phyloP scores from a whole-genome alignment of 1,140 invertebrate genomes.

The Rhynchophorus ferrugineus region DNA sequence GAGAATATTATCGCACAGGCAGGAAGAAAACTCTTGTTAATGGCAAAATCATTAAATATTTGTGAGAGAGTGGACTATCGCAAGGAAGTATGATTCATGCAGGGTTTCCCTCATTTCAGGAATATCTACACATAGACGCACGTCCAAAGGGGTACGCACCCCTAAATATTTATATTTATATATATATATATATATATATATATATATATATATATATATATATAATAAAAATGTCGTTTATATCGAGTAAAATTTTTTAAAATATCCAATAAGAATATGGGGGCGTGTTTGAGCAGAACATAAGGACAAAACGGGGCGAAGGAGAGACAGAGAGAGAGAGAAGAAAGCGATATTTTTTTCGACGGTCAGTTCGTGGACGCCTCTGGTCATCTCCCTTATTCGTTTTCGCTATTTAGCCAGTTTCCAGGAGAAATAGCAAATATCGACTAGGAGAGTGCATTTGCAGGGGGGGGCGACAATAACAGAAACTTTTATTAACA shows the following conservation, averaged over 20 bases:
- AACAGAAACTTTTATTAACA: conserved; percentile 30
- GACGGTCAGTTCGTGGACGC: conserved; percentile 2
- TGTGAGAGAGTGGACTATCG: conserved; percentile 24
- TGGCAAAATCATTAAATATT: conserved; percentile 32
- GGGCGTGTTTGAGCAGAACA: no score
- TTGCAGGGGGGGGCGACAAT: conserved; percentile 21
- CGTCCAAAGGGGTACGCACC: conserved; percentile 2
- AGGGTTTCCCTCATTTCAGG: conserved; percentile 29
- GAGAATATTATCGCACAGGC: no score
- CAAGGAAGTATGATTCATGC: conserved; percentile 33
- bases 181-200: no score
- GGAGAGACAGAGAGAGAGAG: no score
- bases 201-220: no score
- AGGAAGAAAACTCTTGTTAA: conserved; percentile 20
- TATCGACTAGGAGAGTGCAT: conserved; percentile 14
- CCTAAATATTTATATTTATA: no score
- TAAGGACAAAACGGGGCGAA: no score
- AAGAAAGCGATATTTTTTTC: no score
- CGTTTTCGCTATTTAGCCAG: conserved; percentile 24
- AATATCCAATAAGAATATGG: no score
- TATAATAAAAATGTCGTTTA: no score
- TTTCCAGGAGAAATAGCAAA: conserved; percentile 29
- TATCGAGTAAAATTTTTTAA: no score
- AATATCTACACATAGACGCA: conserved; percentile 7
- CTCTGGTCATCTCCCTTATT: conserved; percentile 20